Conservation (phyloP, 2,113 vertebrate genomes). For the Mastomys coucha region DNA sequence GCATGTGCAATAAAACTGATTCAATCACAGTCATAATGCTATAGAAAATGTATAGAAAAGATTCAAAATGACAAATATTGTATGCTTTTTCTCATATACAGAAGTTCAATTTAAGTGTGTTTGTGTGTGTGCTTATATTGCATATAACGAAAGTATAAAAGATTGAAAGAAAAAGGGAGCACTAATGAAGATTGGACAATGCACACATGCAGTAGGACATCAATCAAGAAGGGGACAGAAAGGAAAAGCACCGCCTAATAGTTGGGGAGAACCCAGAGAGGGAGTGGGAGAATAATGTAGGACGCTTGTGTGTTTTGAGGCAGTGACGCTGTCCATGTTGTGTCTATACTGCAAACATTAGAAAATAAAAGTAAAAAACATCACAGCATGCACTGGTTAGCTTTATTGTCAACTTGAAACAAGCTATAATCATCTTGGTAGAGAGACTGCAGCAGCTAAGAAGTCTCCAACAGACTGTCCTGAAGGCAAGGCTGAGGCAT, state of each 20-base stretch:
- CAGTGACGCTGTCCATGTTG: background rate
- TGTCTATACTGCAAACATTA: background rate
- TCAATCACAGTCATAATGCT: background rate
- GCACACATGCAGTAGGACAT: background rate
- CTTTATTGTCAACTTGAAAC: background rate
- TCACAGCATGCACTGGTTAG: background rate
- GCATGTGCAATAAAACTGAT: background rate
- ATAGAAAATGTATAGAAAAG: background rate
- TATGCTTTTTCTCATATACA: background rate
- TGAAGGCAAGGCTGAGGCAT: background rate
- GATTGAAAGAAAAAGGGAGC: background rate
- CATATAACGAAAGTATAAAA: background rate
- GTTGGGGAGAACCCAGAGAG: background rate
- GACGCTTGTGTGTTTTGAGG: background rate
- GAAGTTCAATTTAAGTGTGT: background rate
- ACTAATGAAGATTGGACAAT: background rate
- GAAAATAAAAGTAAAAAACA: background rate
- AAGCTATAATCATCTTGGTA: background rate
- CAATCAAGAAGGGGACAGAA: background rate
- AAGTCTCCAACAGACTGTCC: background rate
- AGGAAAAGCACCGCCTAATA: background rate
- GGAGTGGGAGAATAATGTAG: too few species aligned
- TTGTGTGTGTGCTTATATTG: background rate
- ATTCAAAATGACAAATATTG: background rate
- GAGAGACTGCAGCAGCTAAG: background rate